Evolutionary conservation across 2,888 invertebrate genomes (phyloP).

Genomic region (Romanomermis culicivorax): DNA sequence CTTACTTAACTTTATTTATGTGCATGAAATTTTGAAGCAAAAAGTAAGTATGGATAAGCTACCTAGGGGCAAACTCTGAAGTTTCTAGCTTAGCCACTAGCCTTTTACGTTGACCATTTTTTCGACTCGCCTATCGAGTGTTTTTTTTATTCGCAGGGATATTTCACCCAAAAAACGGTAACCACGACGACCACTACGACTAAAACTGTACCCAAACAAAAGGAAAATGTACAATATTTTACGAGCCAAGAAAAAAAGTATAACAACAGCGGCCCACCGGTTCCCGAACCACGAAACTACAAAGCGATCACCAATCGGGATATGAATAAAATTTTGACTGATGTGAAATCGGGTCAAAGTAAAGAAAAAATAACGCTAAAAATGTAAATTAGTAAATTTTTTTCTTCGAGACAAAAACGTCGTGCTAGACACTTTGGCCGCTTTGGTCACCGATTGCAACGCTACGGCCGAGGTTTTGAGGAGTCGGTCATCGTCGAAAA

Average conservation of each 20-base stretch:
- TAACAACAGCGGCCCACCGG: neutral
- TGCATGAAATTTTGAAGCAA: too few species aligned
- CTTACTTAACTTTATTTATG: too few species aligned
- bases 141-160: too few species aligned
- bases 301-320: neutral
- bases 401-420: constrained; percentile 19
- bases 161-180: neutral
- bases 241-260: neutral
- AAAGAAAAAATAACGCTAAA: too few species aligned
- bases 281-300: neutral
- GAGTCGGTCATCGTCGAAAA: neutral
- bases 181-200: neutral
- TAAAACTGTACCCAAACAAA: neutral
- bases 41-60: too few species aligned
- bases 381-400: neutral
- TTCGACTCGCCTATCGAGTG: too few species aligned
- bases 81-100: too few species aligned
- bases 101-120: too few species aligned
- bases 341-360: too few species aligned
- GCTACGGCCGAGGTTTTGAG: constrained; percentile 24
- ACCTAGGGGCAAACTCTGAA: too few species aligned
- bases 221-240: too few species aligned
- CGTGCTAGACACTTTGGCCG: constrained; percentile 25
- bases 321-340: too few species aligned
- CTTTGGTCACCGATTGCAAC: constrained; percentile 27